Percentiles rank a stretch among this genome's conserved stretches.
Conservation (phyloP, 2,797 vertebrate genomes). For the Molossus molossus region DNA sequence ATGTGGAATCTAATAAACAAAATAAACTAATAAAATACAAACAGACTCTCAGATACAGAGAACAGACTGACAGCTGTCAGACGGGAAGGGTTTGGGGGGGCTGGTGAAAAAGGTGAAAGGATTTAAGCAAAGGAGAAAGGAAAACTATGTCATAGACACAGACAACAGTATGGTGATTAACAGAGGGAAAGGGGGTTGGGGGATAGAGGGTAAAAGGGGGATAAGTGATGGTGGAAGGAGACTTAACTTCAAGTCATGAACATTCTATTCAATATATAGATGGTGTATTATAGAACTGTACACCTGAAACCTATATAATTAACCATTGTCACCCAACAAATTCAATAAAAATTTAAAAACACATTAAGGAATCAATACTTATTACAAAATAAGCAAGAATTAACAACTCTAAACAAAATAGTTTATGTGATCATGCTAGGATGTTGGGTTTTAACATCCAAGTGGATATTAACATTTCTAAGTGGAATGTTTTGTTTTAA, state of each 20-base stretch:
- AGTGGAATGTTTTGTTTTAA: constrained; percentile 60
- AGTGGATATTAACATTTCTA: constrained; percentile 33
- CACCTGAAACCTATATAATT: too few relatives aligned
- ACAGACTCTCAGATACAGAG: too few relatives aligned
- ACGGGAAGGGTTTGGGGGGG: too few relatives aligned
- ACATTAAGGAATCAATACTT: background rate
- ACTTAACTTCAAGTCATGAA: too few relatives aligned
- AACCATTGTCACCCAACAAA: too few relatives aligned
- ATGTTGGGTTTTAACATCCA: background rate
- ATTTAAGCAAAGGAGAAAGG: background rate
- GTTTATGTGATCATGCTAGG: background rate
- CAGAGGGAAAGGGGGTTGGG: background rate
- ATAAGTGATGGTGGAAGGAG: background rate
- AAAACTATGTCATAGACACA: background rate
- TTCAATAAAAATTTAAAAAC: background rate
- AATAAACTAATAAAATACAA: too few relatives aligned
- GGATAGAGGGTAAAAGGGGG: background rate
- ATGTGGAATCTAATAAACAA: too few relatives aligned
- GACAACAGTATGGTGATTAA: background rate
- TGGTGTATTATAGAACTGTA: too few relatives aligned
- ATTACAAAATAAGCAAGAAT: constrained; percentile 31
- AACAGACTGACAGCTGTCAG: too few relatives aligned
- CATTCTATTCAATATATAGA: too few relatives aligned
- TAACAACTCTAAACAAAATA: background rate
- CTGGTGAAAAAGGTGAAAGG: too few relatives aligned